Conservation (phyloP, 2,888 invertebrate genomes). For the Petrolisthes manimaculis region DNA sequence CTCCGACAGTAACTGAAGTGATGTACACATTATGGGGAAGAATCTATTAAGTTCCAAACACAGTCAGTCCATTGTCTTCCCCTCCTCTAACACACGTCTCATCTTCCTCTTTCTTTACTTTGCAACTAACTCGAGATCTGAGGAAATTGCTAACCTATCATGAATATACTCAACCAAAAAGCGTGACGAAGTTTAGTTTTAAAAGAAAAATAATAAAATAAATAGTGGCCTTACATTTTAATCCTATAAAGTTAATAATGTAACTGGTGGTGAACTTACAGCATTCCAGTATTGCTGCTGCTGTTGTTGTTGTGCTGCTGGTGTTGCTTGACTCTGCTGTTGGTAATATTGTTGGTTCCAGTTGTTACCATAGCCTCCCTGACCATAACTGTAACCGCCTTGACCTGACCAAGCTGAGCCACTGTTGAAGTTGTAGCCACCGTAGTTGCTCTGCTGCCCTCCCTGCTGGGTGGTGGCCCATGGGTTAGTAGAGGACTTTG, state of each 20-base stretch:
- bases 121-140: too few relatives aligned
- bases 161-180: too few relatives aligned
- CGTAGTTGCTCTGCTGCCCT: slow-evolving; percentile 27
- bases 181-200: too few relatives aligned
- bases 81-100: too few relatives aligned
- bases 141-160: too few relatives aligned
- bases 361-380: slow-evolving; percentile 31
- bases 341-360: slow-evolving; percentile 59
- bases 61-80: too few relatives aligned
- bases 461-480: slow-evolving; percentile 34
- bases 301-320: neutral
- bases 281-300: slow-evolving; percentile 43
- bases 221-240: neutral
- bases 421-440: slow-evolving; percentile 29
- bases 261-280: slow-evolving; percentile 1
- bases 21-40: too few relatives aligned
- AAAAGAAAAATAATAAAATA: neutral
- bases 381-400: slow-evolving; percentile 26
- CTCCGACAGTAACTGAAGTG: too few relatives aligned
- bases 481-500: slow-evolving; percentile 35
- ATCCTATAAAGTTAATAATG: neutral
- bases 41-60: too few relatives aligned
- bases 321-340: slow-evolving; percentile 32
- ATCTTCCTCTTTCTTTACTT: too few relatives aligned
- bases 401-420: slow-evolving; percentile 41